These are phyloP conservation scores for Latheticus oryzae DNA, from an alignment of 2,888 invertebrate species.

Conservation along the genomic window DNA sequence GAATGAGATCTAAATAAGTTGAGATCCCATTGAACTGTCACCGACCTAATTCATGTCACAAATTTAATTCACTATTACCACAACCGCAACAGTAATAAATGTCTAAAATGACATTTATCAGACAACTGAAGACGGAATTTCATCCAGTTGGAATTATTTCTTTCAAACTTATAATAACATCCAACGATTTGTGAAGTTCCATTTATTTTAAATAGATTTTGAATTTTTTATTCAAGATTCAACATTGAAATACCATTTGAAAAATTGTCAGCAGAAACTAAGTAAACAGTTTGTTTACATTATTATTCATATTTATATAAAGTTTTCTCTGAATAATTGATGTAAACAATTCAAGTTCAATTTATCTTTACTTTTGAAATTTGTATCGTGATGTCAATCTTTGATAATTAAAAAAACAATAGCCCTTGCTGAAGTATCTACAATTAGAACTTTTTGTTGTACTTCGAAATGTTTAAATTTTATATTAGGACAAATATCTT, in stretches of 20 bases:
- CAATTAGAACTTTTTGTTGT: slow-evolving; percentile 16
- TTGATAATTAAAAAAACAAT: slow-evolving; percentile 25
- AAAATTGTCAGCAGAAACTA: too few species aligned
- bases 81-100: slow-evolving; percentile 25
- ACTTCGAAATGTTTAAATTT: slow-evolving; percentile 10
- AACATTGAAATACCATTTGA: too few species aligned
- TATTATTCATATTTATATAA: slow-evolving; percentile 24
- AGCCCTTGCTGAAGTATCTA: slow-evolving; percentile 16
- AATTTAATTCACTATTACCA: slow-evolving; percentile 20
- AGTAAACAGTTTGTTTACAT: slow-evolving; percentile 6
- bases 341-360: slow-evolving; percentile 6
- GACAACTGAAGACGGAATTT: slow-evolving; percentile 18
- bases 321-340: slow-evolving; percentile 4
- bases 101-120: slow-evolving; percentile 20
- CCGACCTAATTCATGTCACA: slow-evolving; percentile 17
- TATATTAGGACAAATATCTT: slow-evolving; percentile 9
- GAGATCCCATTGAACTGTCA: slow-evolving; percentile 23
- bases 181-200: not conserved
- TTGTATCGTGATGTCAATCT: slow-evolving; percentile 9
- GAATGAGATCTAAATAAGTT: slow-evolving; percentile 12
- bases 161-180: not conserved
- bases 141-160: not conserved
- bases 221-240: too few species aligned
- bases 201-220: too few species aligned
- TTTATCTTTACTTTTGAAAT: slow-evolving; percentile 18